Base-by-base conservation (phyloP, 2,113 vertebrate species). In the Xenus cinereus region DNA sequence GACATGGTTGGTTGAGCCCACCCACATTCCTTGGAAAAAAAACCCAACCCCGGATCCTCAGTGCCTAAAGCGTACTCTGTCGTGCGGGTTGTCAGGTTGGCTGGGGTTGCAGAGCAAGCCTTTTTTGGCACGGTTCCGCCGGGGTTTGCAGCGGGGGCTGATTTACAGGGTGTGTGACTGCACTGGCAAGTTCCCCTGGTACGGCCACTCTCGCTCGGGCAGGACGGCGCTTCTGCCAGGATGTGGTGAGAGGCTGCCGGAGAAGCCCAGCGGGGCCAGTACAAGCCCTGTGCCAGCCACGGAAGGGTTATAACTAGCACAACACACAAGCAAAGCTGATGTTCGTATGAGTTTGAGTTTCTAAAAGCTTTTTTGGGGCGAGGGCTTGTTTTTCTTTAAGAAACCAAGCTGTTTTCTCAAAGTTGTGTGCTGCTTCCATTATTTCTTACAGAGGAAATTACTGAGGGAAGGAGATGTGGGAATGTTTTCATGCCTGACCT, bases 151-250 rank as follows among this genome's bases (percentile, higher is more conserved):
- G 83, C 4, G 2, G 54, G 37, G 10, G 46, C n/a, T 81, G 86
- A 64, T 64, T 84, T 77, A 26, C 80, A 50, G 3, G 0, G 56
- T 64, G 72, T 20, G 13, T 48, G 20, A 14, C 33, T 14, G 51
- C 8, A 60, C 89, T 84, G 89, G 80, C 89, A 28, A 3, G 26
- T 20, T 32, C 80, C 51, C 83, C 16, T 10, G 54, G 11, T 73
- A 27, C 17, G 2, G 6, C 3, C 24, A 2, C 7, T 1, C 0
- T 18, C n/a, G 3, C 12, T 0, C 32, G 62, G 78, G 85, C 86
- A 80, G 68, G 26, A 6, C 2, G 9, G 57, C 1, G 28, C 53
- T 75, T 37, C 32, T 28, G 57, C 91, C 85, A 28, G 84, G 84
- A 63, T 57, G 67, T 66, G 88, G 63, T 45, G 82, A 76, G 77